Conservation (phyloP, 2,888 invertebrate genomes). For the Orchesella flavescens region DNA sequence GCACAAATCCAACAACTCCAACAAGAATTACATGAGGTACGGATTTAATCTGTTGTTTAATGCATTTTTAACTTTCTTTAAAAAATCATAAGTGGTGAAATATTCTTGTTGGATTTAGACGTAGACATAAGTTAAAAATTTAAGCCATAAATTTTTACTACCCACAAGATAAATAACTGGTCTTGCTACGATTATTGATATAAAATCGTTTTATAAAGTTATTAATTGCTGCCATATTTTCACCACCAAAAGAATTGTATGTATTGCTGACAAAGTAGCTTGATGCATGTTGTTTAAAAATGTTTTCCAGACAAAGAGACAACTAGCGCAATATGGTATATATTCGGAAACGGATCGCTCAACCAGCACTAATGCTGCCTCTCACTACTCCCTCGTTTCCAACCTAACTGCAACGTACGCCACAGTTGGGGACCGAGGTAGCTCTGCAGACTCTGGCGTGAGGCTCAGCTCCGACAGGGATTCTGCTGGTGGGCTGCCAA, state of each 20-base stretch:
- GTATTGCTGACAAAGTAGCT: too few species aligned
- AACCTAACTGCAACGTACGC: slow-evolving; percentile 72
- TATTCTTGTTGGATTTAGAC: too few species aligned
- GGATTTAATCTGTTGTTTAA: slow-evolving; percentile 61
- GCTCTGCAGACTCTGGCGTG: slow-evolving; percentile 88
- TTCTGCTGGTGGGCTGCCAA: slow-evolving; percentile 78
- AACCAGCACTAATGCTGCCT: slow-evolving; percentile 69
- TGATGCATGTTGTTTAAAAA: slow-evolving; percentile 1
- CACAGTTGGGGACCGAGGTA: slow-evolving; percentile 70
- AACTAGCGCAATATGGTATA: slow-evolving; percentile 81
- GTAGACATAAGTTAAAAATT: neutral
- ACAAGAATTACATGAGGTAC: slow-evolving; percentile 87
- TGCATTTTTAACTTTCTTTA: neutral
- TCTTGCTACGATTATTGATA: neutral
- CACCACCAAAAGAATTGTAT: neutral
- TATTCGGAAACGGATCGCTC: slow-evolving; percentile 85
- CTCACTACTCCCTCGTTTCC: slow-evolving; percentile 72
- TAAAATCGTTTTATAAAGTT: neutral
- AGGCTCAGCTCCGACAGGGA: slow-evolving; percentile 88
- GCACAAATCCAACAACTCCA: slow-evolving; percentile 88
- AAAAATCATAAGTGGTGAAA: too few species aligned
- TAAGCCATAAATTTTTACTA: neutral
- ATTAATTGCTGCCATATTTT: neutral
- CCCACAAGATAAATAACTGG: neutral
- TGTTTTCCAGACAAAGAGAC: slow-evolving; percentile 80